Evolutionary conservation across 2,888 invertebrate genomes (phyloP).

Genomic region (Scaptomyza polygonia): DNA sequence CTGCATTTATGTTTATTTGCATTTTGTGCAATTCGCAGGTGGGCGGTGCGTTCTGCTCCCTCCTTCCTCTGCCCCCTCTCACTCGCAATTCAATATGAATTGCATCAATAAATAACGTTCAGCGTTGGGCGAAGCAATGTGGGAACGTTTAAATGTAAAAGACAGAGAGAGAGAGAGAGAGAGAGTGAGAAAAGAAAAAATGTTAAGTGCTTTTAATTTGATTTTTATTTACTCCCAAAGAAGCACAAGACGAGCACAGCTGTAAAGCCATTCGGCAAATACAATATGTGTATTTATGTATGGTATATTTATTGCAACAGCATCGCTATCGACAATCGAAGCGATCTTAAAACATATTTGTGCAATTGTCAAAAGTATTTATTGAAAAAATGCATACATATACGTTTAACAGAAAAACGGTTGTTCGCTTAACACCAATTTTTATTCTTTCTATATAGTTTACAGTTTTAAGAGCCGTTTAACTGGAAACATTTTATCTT

Average conservation of each 20-base stretch:
- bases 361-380: neutral
- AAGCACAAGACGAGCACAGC: neutral
- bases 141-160: neutral
- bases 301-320: neutral
- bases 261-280: conserved; percentile 7
- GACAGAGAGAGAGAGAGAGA: neutral
- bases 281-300: too few relatives aligned
- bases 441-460: neutral
- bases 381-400: neutral
- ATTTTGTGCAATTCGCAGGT: conserved; percentile 34
- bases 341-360: neutral
- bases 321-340: conserved; percentile 12
- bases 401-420: neutral
- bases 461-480: neutral
- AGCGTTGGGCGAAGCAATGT: conserved; percentile 10
- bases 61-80: neutral
- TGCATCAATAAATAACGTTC: conserved; percentile 37
- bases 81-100: conserved; percentile 14
- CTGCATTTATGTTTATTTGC: conserved; percentile 38
- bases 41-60: conserved; percentile 4
- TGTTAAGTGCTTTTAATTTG: conserved; percentile 36
- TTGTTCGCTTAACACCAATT: neutral
- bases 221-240: conserved; percentile 27
- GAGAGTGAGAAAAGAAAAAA: conserved; percentile 11
- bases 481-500: neutral